phyloP scores from a whole-genome alignment of 2,113 vertebrate genomes.

The Zootoca vivipara region DNA sequence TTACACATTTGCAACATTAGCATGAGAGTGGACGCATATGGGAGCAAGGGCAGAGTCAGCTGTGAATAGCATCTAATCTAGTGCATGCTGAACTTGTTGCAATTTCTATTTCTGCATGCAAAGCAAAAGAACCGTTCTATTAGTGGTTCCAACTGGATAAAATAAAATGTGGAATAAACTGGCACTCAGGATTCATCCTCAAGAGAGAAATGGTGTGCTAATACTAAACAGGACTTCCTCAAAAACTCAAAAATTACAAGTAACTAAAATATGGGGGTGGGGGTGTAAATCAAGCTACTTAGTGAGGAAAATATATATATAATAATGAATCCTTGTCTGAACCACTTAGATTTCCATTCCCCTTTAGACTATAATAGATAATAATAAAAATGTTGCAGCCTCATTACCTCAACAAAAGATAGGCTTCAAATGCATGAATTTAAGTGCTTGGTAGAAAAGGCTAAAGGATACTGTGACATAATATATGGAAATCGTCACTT shows the following conservation, averaged over 20 bases:
- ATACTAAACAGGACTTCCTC: not conserved
- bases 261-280: not conserved
- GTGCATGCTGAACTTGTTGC: not conserved
- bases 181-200: not conserved
- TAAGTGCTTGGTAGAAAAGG: not conserved
- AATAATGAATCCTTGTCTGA: not conserved
- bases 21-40: not conserved
- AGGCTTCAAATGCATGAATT: not conserved
- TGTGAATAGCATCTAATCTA: not conserved
- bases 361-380: constrained; percentile 1
- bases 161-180: not conserved
- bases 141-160: not conserved
- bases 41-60: not conserved
- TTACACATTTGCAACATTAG: not conserved
- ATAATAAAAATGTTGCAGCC: constrained; percentile 1
- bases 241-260: not conserved
- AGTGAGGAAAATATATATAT: not conserved
- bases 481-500: constrained; percentile 1
- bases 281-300: not conserved
- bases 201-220: too few relatives aligned
- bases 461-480: not conserved
- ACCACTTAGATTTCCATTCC: not conserved
- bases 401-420: constrained; percentile 8
- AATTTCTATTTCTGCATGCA: not conserved
- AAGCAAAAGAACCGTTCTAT: not conserved